A percentile compares a stretch with the other conserved stretches of the same genome.
phyloP scores from a whole-genome alignment of 2,888 invertebrate species.

The Lithophane semibrunnea region DNA sequence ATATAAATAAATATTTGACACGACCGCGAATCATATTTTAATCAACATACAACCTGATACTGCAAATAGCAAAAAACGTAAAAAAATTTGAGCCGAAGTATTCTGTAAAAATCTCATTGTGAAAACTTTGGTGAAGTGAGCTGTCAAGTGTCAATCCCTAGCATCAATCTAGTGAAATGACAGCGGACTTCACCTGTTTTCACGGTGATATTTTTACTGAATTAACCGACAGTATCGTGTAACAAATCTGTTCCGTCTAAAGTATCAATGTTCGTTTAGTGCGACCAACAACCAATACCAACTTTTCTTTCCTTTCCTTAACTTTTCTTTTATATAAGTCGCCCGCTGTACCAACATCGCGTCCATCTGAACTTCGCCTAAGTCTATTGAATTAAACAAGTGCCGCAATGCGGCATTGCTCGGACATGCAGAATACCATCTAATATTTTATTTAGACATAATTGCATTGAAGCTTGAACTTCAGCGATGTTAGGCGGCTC shows the following conservation, averaged over 20 bases:
- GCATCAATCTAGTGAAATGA: neutral
- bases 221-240: neutral
- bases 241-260: neutral
- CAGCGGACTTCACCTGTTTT: neutral
- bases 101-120: no score
- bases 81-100: no score
- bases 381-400: constrained; percentile 61
- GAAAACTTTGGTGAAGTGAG: no score
- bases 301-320: neutral
- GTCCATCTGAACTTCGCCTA: constrained; percentile 38
- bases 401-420: constrained; percentile 62
- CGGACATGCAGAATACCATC: constrained; percentile 48
- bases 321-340: no score
- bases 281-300: neutral
- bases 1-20: no score
- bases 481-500: constrained; percentile 13
- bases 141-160: neutral
- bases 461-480: constrained; percentile 61
- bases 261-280: neutral
- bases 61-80: no score
- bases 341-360: constrained; percentile 12
- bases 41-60: no score
- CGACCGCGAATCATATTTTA: no score
- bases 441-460: constrained; percentile 64
- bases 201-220: neutral